These are phyloP conservation scores for Epinotia bilunana DNA, from an alignment of 2,888 invertebrate species.

Conservation along the genomic window DNA sequence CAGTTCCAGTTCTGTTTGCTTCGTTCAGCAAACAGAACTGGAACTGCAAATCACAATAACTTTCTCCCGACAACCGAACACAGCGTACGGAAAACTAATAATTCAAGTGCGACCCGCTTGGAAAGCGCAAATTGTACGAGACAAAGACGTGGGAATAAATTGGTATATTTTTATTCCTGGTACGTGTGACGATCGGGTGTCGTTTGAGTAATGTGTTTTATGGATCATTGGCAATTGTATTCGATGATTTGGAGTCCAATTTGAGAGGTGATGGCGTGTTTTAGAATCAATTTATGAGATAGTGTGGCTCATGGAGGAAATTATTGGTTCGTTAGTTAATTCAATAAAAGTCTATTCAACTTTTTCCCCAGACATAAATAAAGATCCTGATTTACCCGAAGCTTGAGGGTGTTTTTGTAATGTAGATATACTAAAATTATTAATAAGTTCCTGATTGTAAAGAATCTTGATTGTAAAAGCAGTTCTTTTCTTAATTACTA, in stretches of 20 bases:
- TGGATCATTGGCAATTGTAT: conserved; percentile 63
- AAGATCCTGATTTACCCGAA: no score
- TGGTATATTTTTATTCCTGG: conserved; percentile 55
- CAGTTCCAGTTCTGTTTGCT: no score
- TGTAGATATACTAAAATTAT: no score
- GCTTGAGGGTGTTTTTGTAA: no score
- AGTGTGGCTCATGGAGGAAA: background rate
- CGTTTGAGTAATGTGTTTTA: conserved; percentile 63
- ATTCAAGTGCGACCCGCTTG: conserved; percentile 50
- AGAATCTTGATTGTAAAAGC: no score
- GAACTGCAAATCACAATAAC: conserved; percentile 43
- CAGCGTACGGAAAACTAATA: conserved; percentile 46
- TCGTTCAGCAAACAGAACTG: conserved; percentile 38
- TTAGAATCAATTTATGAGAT: background rate
- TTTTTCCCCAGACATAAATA: no score
- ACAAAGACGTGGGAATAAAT: conserved; percentile 51
- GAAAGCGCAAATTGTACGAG: conserved; percentile 50
- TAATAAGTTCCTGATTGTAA: no score
- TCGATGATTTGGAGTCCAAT: conserved; percentile 43
- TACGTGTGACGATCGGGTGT: conserved; percentile 59
- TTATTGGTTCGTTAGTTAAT: no score
- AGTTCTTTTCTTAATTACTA: no score
- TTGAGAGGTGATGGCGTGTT: conserved; percentile 20
- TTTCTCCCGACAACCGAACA: conserved; percentile 46
- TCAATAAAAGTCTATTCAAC: no score